Conservation (phyloP, 2,888 invertebrate species). For the Andricus curvator region DNA sequence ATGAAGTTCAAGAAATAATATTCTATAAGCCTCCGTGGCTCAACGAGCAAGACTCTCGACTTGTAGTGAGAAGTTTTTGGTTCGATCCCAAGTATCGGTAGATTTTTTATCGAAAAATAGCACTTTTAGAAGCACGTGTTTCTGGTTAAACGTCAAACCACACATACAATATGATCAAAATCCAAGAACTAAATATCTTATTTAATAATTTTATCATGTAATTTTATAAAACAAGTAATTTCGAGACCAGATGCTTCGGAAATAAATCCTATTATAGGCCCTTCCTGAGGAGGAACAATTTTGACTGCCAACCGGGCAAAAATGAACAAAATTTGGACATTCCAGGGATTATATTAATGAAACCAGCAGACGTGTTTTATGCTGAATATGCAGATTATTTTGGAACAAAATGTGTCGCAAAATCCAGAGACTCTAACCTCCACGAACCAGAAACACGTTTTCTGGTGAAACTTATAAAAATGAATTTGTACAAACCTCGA, state of each 20-base stretch:
- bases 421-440: slow-evolving; percentile 13
- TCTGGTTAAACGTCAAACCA: background rate
- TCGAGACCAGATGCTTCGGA: background rate
- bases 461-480: background rate
- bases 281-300: background rate
- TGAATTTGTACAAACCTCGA: slow-evolving; percentile 17
- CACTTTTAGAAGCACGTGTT: slow-evolving; percentile 5
- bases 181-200: background rate
- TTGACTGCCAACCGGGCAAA: background rate
- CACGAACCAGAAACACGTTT: slow-evolving; percentile 16
- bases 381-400: background rate
- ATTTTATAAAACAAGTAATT: background rate
- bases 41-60: background rate
- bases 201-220: background rate
- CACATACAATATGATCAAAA: background rate
- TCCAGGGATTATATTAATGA: background rate
- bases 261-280: background rate
- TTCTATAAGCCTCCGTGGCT: background rate
- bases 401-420: background rate
- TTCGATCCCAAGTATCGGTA: background rate
- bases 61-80: background rate
- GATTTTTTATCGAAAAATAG: background rate
- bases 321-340: background rate
- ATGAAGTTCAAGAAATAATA: background rate
- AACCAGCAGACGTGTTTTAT: background rate